Conservation (phyloP, 2,888 invertebrate genomes). For the Andrena chrysosceles region DNA sequence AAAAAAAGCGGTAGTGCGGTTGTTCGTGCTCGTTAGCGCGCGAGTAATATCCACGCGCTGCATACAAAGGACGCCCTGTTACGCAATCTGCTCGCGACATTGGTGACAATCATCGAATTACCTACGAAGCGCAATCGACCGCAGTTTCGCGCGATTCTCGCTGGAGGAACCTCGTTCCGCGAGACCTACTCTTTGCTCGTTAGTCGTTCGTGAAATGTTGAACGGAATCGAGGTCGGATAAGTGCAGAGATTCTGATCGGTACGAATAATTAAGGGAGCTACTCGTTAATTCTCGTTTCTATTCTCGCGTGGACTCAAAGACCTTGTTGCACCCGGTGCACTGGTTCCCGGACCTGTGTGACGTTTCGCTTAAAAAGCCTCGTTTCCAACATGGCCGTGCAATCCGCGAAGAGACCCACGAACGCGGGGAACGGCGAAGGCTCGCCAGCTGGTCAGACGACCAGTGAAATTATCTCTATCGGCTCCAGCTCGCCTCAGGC, state of each 20-base stretch:
- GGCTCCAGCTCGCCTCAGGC: constrained; percentile 7
- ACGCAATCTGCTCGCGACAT: constrained; percentile 67
- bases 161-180: constrained; percentile 25
- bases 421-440: no score
- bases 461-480: constrained; percentile 30
- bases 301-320: no score
- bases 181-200: constrained; percentile 6
- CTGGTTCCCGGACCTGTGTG: no score
- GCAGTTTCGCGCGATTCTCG: constrained; percentile 62
- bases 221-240: background rate
- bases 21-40: constrained; percentile 14
- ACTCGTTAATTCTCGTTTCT: background rate
- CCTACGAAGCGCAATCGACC: constrained; percentile 61
- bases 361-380: no score
- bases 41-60: constrained; percentile 27
- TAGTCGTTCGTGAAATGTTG: constrained; percentile 1
- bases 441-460: background rate
- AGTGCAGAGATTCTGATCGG: background rate
- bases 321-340: no score
- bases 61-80: constrained; percentile 64
- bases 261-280: background rate
- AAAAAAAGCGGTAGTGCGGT: background rate
- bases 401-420: no score
- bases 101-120: constrained; percentile 78
- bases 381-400: no score